Base-by-base conservation (phyloP, 2,797 vertebrate species). In the Alouatta caraya region DNA sequence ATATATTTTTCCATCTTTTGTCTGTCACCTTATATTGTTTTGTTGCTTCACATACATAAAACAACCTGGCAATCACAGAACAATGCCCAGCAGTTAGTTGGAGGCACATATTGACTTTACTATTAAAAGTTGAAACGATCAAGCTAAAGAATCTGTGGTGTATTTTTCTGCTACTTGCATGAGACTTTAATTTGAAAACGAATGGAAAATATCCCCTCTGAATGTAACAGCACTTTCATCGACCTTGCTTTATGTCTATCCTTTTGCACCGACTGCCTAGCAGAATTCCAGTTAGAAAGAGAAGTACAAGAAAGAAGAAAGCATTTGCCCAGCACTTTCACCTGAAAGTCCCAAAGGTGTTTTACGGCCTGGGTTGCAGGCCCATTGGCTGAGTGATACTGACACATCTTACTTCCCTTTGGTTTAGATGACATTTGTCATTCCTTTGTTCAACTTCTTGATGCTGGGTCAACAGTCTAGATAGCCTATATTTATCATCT, bases 1-100 rank as follows among this genome's bases (percentile, higher is more conserved):
- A 98, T 98, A 86, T 98, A 98, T 98, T 98, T 98, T 98, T 98
- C 98, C 98, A 98, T 98, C 98, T 98, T 98, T 98, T 97, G 98
- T 98, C 98, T 98, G 98, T 98, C 98, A 97, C 97, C 97, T 98
- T 98, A 98, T 98, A 98, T 98, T 98, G 98, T 97, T 64, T 93
- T 97, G 97, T 97, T 97, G 93, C 93, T 97, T 97, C 98, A 94
- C 97, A 37, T 93, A 98, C 97, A 98, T 98, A 98, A 98, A 98
- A 97, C 97, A 98, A 84, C 93, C 88, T 86, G 96, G 97, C 97
- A 98, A 98, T 97, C 98, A 93, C 8, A 6, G 92, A 97, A 96
- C 98, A 95, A 96, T 98, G 93, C 93, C 98, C 94, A 94, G 96
- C 95, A 78, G 97, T 96, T 93, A 95, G 97, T 82, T 61, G 79